A percentile compares a stretch with the other conserved stretches of the same genome.
These are phyloP conservation scores for Leptoteleia sp. DNA, from an alignment of 1,140 invertebrate species.

Conservation along the genomic window DNA sequence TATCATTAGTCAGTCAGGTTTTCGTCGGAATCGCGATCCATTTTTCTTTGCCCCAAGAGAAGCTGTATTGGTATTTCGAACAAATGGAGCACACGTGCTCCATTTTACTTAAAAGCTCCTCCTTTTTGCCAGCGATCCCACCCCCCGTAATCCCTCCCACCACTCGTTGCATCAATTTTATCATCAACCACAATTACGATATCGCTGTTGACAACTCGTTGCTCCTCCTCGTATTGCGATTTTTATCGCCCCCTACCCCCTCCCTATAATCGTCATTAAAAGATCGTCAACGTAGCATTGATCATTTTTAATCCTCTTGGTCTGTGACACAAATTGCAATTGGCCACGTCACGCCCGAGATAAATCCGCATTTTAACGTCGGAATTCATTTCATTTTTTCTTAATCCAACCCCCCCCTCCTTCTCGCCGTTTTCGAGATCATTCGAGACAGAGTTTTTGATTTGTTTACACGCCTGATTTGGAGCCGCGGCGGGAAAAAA, in stretches of 20 bases:
- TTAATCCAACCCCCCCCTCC: background rate
- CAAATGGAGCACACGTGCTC: constrained; percentile 12
- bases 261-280: background rate
- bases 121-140: constrained; percentile 31
- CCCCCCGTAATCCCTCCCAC: constrained; percentile 18
- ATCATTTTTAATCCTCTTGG: constrained; percentile 18
- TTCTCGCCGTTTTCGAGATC: background rate
- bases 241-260: constrained; percentile 8
- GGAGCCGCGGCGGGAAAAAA: constrained; percentile 14
- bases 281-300: constrained; percentile 19
- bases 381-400: constrained; percentile 1
- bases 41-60: too few relatives aligned
- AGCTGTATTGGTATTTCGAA: too few relatives aligned
- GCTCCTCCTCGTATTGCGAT: constrained; percentile 26
- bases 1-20: too few relatives aligned
- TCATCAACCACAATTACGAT: constrained; percentile 26
- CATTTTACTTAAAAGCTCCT: constrained; percentile 46
- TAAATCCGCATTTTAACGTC: constrained; percentile 3
- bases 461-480: constrained; percentile 19
- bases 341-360: background rate
- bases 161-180: constrained; percentile 3
- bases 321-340: constrained; percentile 15
- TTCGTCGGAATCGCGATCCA: too few relatives aligned
- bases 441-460: background rate
- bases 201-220: constrained; percentile 35